These are phyloP conservation scores for Bothrops jararaca DNA, from an alignment of 2,113 vertebrate species.

Conservation along the genomic window DNA sequence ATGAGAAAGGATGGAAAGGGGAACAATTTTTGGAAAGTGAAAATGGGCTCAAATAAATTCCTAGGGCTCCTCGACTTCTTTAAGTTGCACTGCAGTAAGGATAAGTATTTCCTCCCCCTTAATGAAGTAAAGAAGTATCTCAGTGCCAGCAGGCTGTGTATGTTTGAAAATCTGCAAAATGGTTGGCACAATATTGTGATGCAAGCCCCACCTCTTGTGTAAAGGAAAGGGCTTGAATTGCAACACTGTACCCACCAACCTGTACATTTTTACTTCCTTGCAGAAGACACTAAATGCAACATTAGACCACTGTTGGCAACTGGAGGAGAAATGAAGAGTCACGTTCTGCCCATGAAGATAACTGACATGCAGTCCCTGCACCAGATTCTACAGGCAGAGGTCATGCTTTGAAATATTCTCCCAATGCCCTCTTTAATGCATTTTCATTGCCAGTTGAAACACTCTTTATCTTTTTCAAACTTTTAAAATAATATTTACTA, in stretches of 20 bases:
- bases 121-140: no score
- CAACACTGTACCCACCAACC: no score
- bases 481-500: no score
- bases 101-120: background rate
- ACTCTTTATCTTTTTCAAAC: background rate
- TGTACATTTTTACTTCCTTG: no score
- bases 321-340: no score
- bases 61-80: background rate
- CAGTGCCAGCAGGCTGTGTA: no score
- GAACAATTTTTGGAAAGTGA: background rate
- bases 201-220: no score
- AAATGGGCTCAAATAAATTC: background rate
- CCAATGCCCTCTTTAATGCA: background rate
- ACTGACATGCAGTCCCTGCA: background rate
- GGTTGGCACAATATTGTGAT: no score
- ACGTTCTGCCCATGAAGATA: background rate
- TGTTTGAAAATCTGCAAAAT: no score
- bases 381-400: background rate
- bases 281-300: no score
- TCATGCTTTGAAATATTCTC: background rate
- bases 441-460: background rate
- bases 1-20: background rate
- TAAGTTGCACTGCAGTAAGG: background rate
- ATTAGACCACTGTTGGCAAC: no score
- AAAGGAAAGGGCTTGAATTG: no score